Base-by-base conservation (phyloP, 2,797 vertebrate species). In the Neosalanx taihuensis region DNA sequence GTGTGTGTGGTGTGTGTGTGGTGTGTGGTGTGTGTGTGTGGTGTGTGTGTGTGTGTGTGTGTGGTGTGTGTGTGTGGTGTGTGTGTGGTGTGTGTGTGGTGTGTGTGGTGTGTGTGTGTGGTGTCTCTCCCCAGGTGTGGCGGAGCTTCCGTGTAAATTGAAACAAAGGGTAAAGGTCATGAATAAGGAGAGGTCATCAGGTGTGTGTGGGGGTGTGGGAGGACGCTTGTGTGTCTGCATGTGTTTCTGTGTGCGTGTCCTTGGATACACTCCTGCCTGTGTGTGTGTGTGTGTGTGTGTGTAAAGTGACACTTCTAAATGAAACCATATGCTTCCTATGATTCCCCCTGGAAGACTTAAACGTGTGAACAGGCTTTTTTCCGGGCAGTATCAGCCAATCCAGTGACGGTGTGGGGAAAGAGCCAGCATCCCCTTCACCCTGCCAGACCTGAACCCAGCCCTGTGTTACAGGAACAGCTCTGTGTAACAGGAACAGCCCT, bases 271-370 rank as follows among this genome's bases (percentile, higher is more conserved):
- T 6, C 33, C 33, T 35, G n/a, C n/a, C n/a, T n/a, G 23, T 33
- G 60, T 57, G 29, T 31, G 66, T 31, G 37, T 69, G 72, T 67
- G 71, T 70, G 59, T 29, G 41, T 12, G 70, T 49, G 41, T 46
- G 59, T n/a, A 9, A 5, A 13, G 37, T 31, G 64, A 46, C 70
- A 65, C 62, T 18, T 49, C 26, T 72, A 85, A 89, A 83, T 41
- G 76, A 84, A 87, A 82, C 85, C 87, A 85, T 72, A 69, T 87
- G 84, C 76, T 83, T 83, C 71, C 75, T 31, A 73, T 4, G 35
- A 1, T 13, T 9, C 66, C 49, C 29, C 31, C 29, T 56, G 76
- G 75, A 72, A 72, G 59, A 71, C 78, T 15, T 46, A 29, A 30
- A 26, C 13, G 5, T 72, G 72, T 59, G 76, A 81, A 72, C 63